Conservation (phyloP, 2,113 vertebrate species). For the Regulus satrapa region DNA sequence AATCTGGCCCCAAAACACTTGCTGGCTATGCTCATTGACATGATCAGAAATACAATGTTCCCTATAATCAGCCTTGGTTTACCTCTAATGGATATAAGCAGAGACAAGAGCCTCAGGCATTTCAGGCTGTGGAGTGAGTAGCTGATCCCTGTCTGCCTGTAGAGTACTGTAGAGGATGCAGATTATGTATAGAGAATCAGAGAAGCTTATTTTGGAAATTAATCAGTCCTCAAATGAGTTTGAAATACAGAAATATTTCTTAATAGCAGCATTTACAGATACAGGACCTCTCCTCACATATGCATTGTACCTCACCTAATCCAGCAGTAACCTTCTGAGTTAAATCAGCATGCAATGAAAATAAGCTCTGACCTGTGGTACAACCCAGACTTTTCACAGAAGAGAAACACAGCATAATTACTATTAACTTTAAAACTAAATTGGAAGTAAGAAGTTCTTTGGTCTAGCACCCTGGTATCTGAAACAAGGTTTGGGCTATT, state of each 20-base stretch:
- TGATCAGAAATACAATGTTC: slow-evolving; percentile 56
- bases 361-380: not conserved
- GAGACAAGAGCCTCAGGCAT: slow-evolving; percentile 56
- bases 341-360: not conserved
- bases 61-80: slow-evolving; percentile 49
- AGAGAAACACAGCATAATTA: not conserved
- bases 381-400: not conserved
- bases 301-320: not conserved
- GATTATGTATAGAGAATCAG: not conserved
- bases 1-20: slow-evolving; percentile 43
- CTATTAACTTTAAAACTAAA: not conserved
- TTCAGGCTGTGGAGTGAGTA: slow-evolving; percentile 12
- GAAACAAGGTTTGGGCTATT: not conserved
- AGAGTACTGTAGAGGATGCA: not conserved
- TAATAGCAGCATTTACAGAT: not conserved
- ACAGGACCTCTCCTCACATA: not conserved
- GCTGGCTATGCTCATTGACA: slow-evolving; percentile 23
- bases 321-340: not conserved
- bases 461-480: not conserved
- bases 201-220: not conserved
- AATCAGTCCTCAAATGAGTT: not conserved
- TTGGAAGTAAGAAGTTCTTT: not conserved
- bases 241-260: not conserved
- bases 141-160: not conserved
- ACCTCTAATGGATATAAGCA: slow-evolving; percentile 59